Conservation (phyloP, 2,113 vertebrate genomes). For the Beaufortia kweichowensis region DNA sequence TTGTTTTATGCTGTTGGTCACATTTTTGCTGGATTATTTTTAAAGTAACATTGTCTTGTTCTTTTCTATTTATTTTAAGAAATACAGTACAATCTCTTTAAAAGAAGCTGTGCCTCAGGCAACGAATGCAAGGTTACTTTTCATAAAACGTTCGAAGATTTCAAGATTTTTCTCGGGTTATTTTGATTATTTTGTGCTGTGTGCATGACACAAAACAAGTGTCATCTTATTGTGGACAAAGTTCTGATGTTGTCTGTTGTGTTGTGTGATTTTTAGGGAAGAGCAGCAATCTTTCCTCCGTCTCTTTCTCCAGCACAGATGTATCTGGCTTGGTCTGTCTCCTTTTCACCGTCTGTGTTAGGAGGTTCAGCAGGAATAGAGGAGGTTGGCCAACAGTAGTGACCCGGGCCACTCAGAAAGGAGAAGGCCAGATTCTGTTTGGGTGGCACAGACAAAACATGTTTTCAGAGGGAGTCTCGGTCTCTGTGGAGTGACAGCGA, state of each 20-base stretch:
- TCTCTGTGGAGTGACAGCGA: conserved; percentile 77
- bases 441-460: conserved; percentile 76
- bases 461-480: conserved; percentile 81
- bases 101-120: too few relatives aligned
- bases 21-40: background rate
- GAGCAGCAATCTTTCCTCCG: conserved; percentile 2
- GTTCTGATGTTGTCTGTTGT: background rate
- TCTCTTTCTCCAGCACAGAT: conserved; percentile 13
- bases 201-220: too few relatives aligned
- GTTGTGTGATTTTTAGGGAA: conserved; percentile 39
- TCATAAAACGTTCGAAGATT: too few relatives aligned
- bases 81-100: too few relatives aligned
- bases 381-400: conserved; percentile 55
- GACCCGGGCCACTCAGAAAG: conserved; percentile 55
- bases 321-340: conserved; percentile 36
- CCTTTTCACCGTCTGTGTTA: conserved; percentile 56
- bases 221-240: too few relatives aligned
- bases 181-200: too few relatives aligned
- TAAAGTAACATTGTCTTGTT: background rate
- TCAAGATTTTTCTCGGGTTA: too few relatives aligned
- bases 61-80: too few relatives aligned
- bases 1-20: conserved; percentile 4
- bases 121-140: too few relatives aligned
- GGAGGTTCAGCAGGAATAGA: conserved; percentile 53
- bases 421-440: conserved; percentile 74